phyloP scores from a whole-genome alignment of 2,888 invertebrate genomes.

The Rhingia rostrata region DNA sequence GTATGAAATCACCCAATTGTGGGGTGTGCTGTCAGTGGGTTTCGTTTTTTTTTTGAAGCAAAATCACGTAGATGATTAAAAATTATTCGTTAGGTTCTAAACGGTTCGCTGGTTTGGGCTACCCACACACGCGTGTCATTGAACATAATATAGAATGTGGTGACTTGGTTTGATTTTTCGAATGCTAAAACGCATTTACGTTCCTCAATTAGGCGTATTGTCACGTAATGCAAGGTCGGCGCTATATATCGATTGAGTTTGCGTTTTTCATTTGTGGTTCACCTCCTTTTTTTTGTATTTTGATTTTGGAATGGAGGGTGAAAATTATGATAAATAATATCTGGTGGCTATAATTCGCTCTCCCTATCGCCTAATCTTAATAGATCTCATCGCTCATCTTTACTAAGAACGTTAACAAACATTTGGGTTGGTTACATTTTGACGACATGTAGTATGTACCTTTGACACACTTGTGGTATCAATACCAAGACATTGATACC shows the following conservation, averaged over 20 bases:
- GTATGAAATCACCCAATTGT: background rate
- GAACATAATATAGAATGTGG: conserved; percentile 41
- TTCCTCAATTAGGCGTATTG: conserved; percentile 55
- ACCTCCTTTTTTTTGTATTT: too few species aligned
- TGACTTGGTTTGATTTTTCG: conserved; percentile 50
- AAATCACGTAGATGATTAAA: conserved; percentile 70
- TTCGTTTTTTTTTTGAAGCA: conserved; percentile 48
- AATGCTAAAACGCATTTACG: conserved; percentile 52
- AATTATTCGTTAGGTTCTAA: conserved; percentile 57
- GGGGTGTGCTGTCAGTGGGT: too few species aligned
- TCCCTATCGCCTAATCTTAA: too few species aligned
- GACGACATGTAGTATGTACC: too few species aligned
- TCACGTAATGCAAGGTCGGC: conserved; percentile 57
- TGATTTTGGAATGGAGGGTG: too few species aligned
- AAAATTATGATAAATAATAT: too few species aligned
- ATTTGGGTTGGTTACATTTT: too few species aligned
- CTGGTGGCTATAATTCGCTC: too few species aligned
- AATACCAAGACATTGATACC: too few species aligned
- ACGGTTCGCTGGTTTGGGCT: conserved; percentile 4
- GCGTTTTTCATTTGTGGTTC: conserved; percentile 23
- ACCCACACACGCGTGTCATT: conserved; percentile 38
- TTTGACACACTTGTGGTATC: too few species aligned
- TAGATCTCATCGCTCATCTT: too few species aligned
- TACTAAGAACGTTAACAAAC: too few species aligned
- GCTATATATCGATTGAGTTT: conserved; percentile 12